These are phyloP conservation scores for Caenorhabditis macrosperma DNA, from an alignment of 2,888 invertebrate genomes.

Conservation along the genomic window DNA sequence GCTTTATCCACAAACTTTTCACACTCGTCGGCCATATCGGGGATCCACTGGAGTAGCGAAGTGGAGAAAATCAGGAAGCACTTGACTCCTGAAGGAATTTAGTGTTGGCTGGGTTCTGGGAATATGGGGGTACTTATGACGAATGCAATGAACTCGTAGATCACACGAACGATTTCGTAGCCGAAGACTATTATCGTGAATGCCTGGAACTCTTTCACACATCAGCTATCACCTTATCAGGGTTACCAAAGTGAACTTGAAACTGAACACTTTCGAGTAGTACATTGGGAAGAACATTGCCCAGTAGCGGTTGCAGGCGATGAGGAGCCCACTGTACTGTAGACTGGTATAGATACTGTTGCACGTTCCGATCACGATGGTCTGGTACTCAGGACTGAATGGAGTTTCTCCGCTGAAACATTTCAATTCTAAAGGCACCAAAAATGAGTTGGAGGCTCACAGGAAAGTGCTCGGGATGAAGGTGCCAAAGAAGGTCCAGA, in stretches of 20 bases:
- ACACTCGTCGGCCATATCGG: background rate
- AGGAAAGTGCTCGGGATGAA: constrained; percentile 24
- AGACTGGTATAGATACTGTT: background rate
- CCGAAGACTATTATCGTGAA: background rate
- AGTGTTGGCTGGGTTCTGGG: background rate
- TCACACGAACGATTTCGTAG: constrained; percentile 14
- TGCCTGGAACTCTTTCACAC: background rate
- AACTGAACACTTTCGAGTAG: constrained; percentile 8
- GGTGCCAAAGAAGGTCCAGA: background rate
- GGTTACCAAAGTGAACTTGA: constrained; percentile 6
- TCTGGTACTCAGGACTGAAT: background rate
- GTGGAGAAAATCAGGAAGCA: constrained; percentile 3
- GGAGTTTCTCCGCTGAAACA: background rate
- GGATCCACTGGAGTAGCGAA: background rate
- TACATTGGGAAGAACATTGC: constrained; percentile 17
- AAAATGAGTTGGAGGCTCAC: background rate
- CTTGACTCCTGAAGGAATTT: background rate
- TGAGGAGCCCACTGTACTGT: constrained; percentile 7
- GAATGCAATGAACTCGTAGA: constrained; percentile 1
- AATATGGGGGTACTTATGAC: constrained; percentile 18
- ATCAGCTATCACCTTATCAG: background rate
- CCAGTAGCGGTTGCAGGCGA: constrained; percentile 24
- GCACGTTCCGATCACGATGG: background rate
- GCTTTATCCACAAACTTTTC: background rate
- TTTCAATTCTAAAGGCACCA: background rate